Percentiles rank a stretch among this genome's conserved stretches.
Conservation (phyloP, 2,888 invertebrate genomes). For the Atherix ibis region DNA sequence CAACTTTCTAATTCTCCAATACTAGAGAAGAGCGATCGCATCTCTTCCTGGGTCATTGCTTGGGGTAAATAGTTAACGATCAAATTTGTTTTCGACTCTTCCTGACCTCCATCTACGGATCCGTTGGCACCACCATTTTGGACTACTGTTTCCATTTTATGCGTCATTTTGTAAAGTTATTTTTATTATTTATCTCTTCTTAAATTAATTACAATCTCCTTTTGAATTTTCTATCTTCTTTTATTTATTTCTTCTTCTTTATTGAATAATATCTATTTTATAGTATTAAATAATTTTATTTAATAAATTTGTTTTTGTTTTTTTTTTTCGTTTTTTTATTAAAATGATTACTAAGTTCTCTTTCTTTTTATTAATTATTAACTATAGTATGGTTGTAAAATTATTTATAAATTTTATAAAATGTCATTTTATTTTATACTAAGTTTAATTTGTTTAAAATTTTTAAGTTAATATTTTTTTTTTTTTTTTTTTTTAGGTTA, state of each 20-base stretch:
- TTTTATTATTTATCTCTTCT: slow-evolving; percentile 18
- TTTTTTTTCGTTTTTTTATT: no score
- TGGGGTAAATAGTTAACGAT: slow-evolving; percentile 93
- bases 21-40: slow-evolving; percentile 82
- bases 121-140: slow-evolving; percentile 53
- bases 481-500: no score
- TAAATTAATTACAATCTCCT: slow-evolving; percentile 26
- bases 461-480: no score
- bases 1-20: slow-evolving; percentile 95
- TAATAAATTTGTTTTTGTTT: no score
- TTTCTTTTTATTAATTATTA: no score
- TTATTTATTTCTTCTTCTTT: slow-evolving; percentile 10
- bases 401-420: no score
- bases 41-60: slow-evolving; percentile 88
- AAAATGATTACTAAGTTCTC: no score
- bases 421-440: no score
- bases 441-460: no score
- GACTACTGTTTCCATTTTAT: slow-evolving; percentile 47
- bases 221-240: slow-evolving; percentile 30
- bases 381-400: no score
- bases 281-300: no score
- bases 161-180: slow-evolving; percentile 31
- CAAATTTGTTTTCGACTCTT: slow-evolving; percentile 89
- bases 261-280: no score
- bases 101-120: slow-evolving; percentile 49